These are phyloP conservation scores for Enteromius unitaeniatus DNA, from an alignment of 2,797 vertebrate genomes.

Conservation along the genomic window DNA sequence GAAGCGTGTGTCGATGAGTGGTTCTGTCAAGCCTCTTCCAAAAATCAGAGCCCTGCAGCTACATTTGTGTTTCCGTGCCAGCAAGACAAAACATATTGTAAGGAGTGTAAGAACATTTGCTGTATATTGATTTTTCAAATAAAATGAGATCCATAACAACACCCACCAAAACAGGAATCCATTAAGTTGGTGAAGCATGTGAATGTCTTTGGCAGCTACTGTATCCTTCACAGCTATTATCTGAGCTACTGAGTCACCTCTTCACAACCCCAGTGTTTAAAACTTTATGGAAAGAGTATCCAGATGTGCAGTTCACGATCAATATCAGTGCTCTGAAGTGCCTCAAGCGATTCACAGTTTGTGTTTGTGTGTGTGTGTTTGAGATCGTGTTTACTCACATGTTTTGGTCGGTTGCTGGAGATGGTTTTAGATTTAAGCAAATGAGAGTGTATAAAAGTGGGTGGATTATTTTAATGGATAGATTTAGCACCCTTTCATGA, in stretches of 20 bases:
- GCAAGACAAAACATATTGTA: not conserved
- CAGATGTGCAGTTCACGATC: slow-evolving; percentile 41
- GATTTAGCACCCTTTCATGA: slow-evolving; percentile 51
- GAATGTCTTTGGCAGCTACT: slow-evolving; percentile 27
- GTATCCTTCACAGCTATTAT: slow-evolving; percentile 4
- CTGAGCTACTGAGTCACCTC: slow-evolving; percentile 31
- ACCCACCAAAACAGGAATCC: slow-evolving; percentile 19
- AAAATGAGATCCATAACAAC: slow-evolving; percentile 16
- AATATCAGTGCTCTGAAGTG: slow-evolving; percentile 14
- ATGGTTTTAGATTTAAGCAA: slow-evolving; percentile 42
- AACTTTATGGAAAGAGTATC: slow-evolving; percentile 43
- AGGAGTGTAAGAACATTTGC: not conserved
- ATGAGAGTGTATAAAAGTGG: slow-evolving; percentile 54
- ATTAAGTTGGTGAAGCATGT: slow-evolving; percentile 26
- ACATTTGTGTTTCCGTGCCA: slow-evolving; percentile 10
- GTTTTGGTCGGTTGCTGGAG: slow-evolving; percentile 49
- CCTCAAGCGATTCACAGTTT: not conserved
- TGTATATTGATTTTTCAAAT: slow-evolving; percentile 3
- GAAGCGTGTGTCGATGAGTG: not conserved
- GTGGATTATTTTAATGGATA: slow-evolving; percentile 52
- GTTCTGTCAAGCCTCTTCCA: slow-evolving; percentile 14
- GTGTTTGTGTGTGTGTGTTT: not conserved
- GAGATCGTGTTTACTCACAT: slow-evolving; percentile 10
- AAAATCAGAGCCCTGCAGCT: not conserved
- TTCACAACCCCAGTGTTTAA: slow-evolving; percentile 38